Percentiles rank a stretch among this genome's conserved stretches.
Evolutionary conservation across 2,113 vertebrate genomes (phyloP).

Genomic region (Eulemur rufifrons): DNA sequence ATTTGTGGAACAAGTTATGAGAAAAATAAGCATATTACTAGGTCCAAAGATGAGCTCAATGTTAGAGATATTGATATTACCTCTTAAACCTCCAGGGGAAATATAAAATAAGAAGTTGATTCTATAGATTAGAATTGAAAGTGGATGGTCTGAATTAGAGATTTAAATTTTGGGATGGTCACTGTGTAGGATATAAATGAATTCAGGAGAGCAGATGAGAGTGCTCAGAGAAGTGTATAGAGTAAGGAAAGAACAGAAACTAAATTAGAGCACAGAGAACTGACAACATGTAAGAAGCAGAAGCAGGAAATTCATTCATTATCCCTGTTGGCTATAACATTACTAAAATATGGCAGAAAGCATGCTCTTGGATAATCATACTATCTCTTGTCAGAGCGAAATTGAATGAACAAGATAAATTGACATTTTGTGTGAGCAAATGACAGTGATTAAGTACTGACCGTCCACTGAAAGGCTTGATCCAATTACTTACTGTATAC

Average conservation of each 20-base stretch:
- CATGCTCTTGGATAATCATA: conserved; percentile 55
- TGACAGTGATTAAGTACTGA: conserved; percentile 74
- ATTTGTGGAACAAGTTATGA: background rate
- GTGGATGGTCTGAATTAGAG: background rate
- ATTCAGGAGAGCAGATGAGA: background rate
- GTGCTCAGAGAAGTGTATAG: background rate
- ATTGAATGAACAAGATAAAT: conserved; percentile 72
- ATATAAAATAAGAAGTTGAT: background rate
- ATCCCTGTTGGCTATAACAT: background rate
- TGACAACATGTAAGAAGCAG: background rate
- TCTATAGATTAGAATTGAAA: background rate
- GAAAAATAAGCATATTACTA: background rate
- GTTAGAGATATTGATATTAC: background rate
- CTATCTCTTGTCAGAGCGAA: conserved; percentile 63
- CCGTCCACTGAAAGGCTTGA: conserved; percentile 44
- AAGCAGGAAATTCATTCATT: conserved; percentile 14
- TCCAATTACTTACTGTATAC: conserved; percentile 55
- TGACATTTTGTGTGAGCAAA: conserved; percentile 65
- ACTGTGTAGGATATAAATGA: background rate
- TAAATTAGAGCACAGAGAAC: background rate
- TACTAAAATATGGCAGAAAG: conserved; percentile 62
- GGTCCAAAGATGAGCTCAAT: background rate
- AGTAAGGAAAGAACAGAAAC: background rate
- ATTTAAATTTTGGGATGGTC: background rate
- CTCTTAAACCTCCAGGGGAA: background rate